Base-by-base conservation (phyloP, 2,797 vertebrate genomes). In the Melanotaenia nigrans region DNA sequence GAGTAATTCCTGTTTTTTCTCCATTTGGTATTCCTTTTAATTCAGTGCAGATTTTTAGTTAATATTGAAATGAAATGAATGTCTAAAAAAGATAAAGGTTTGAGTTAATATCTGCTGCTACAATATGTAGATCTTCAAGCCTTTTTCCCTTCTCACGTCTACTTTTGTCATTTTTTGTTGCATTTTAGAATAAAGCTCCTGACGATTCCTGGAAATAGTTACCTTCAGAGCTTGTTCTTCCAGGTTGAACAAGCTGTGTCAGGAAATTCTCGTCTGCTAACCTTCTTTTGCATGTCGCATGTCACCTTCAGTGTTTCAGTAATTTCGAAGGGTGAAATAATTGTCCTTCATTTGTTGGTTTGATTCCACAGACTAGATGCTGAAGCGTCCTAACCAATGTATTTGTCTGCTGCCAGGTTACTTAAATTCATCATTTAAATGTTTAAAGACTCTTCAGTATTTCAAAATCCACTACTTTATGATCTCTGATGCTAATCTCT, bases 271-370 rank as follows among this genome's bases (percentile, higher is more conserved):
- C 49, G 4, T 75, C 40, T 56, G 45, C 45, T 40, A 33, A 63
- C 73, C 80, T 65, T 65, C 61, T 56, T 77, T 51, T 71, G 68
- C 58, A 82, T 71, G 65, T 75, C 65, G 73, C 45, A 47, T n/a
- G 45, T 0, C 18, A 20, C 42, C 18, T 45, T 20, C 42, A 45
- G 42, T 18, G 42, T 45, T 45, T 45, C 7, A 1, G 18, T 18
- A 45, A 1, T 45, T 45, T 45, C 16, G 28, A 7, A 20, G n/a
- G 2, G 45, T 47, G 45, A 6, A 47, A 47, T n/a, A 9, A 47
- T 47, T n/a, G 0, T 47, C 45, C 20, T 47, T 47, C 7, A 47
- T 47, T 47, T 47, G 45, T 8, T 9, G n/a, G 45, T 47, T 47
- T 47, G 45, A 45, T 20, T 45, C 4, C 42, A 18, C 40, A 42